These are phyloP conservation scores for Sesia apiformis DNA, from an alignment of 2,888 invertebrate species.

Conservation along the genomic window DNA sequence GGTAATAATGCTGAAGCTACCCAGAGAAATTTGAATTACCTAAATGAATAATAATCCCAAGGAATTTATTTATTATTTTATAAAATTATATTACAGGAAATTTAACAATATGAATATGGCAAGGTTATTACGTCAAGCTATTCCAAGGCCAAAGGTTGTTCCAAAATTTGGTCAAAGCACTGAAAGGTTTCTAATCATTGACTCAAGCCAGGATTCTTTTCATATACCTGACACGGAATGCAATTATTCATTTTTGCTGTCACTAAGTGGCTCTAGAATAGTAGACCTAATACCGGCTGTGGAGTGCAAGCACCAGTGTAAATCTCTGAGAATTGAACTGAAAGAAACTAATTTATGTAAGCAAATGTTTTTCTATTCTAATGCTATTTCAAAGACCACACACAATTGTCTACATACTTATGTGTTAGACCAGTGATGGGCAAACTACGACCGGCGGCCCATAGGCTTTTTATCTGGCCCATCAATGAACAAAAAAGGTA, in stretches of 20 bases:
- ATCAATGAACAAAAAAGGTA: too few relatives aligned
- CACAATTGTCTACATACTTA: too few relatives aligned
- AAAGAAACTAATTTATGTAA: conserved; percentile 85
- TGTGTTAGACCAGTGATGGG: too few relatives aligned
- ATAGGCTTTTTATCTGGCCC: too few relatives aligned
- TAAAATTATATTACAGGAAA: conserved; percentile 68
- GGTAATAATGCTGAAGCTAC: conserved; percentile 25
- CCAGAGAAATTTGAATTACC: not conserved
- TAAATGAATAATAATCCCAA: too few relatives aligned
- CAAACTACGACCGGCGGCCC: too few relatives aligned
- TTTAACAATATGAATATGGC: conserved; percentile 85
- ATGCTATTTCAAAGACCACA: too few relatives aligned
- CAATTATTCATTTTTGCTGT: conserved; percentile 83
- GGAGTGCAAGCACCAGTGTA: conserved; percentile 83
- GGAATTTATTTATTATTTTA: too few relatives aligned
- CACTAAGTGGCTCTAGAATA: conserved; percentile 81
- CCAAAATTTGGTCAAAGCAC: conserved; percentile 84
- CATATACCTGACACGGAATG: conserved; percentile 87
- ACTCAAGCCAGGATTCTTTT: conserved; percentile 78
- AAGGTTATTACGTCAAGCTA: conserved; percentile 80
- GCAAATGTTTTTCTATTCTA: conserved; percentile 31
- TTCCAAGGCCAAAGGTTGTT: conserved; percentile 81
- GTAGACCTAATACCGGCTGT: conserved; percentile 84
- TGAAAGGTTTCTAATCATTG: conserved; percentile 86
- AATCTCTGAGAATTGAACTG: conserved; percentile 80